These are phyloP conservation scores for Tetragnatha versicolor DNA, from an alignment of 1,140 invertebrate genomes.

Conservation along the genomic window DNA sequence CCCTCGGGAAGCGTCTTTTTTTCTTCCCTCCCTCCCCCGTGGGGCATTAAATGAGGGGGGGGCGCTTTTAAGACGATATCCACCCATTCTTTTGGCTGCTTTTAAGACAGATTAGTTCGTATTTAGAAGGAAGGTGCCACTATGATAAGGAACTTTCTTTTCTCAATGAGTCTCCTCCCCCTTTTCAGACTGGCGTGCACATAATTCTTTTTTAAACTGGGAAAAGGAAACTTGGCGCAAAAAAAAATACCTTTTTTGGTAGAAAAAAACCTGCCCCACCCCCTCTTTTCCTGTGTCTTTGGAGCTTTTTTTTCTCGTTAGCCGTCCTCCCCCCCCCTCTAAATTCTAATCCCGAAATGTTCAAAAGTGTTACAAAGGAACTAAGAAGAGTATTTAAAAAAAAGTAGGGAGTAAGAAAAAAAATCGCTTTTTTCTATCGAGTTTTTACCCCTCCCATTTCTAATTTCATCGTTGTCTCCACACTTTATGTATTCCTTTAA, in stretches of 20 bases:
- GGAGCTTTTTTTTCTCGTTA: slow-evolving; percentile 53
- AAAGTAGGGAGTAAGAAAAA: slow-evolving; percentile 7
- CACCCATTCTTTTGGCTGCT: slow-evolving; percentile 27
- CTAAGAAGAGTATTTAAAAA: slow-evolving; percentile 31
- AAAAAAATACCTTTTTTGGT: slow-evolving; percentile 19
- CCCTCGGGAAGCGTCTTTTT: slow-evolving; percentile 7
- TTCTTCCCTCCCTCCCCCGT: background rate
- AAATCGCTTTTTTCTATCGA: slow-evolving; percentile 3
- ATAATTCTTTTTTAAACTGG: slow-evolving; percentile 55
- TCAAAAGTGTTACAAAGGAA: slow-evolving; percentile 55
- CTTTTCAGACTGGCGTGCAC: slow-evolving; percentile 2
- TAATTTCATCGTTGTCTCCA: slow-evolving; percentile 53
- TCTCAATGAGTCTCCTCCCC: slow-evolving; percentile 1
- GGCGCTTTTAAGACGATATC: slow-evolving; percentile 33
- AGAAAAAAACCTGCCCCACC: background rate
- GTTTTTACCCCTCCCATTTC: slow-evolving; percentile 29
- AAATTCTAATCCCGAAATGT: slow-evolving; percentile 55
- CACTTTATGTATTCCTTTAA: slow-evolving; percentile 56
- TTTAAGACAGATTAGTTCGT: slow-evolving; percentile 56
- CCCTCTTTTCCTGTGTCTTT: background rate
- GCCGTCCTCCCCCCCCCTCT: slow-evolving; percentile 8
- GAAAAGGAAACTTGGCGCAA: background rate
- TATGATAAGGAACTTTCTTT: slow-evolving; percentile 50
- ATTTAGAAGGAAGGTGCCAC: slow-evolving; percentile 49
- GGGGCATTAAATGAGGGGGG: slow-evolving; percentile 16